Evolutionary conservation across 2,113 vertebrate species (phyloP), one percentile per base, ranked within the genome.

Genomic region (Litocranius walleri): DNA sequence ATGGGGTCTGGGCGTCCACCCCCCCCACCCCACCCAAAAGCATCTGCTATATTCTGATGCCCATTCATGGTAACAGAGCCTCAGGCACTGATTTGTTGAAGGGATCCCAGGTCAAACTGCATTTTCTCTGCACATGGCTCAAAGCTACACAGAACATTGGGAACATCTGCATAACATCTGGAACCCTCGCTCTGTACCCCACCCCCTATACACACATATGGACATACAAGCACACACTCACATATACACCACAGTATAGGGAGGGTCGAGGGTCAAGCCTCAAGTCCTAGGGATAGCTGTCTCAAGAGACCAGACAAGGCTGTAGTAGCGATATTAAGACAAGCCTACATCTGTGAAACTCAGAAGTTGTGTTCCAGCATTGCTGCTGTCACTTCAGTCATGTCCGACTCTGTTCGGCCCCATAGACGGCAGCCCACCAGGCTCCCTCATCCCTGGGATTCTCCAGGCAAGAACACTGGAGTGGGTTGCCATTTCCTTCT

Each of bases 21-120:
- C 27, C 25, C 6, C 6, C 4, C 17, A 21, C 0, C 9, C 5
- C 21, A 13, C 25, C 1, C 0, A 2, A 71, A 0, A 56, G 27
- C 4, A 21, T 62, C 74, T 0, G 5, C 16, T 36, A 0, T 13
- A 14, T 19, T 14, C 3, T 2, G 3, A 48, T 7, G 6, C 13
- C 52, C 25, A 4, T n/a, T 25, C 80, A 29, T 56, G 88, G 50
- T 27, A 81, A 71, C 13, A 12, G 78, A 94, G n/a, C 33, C n/a
- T 23, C n/a, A 36, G 43, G 64, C 57, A 54, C 45, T 15, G 88
- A 81, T 29, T 74, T 84, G n/a, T 88, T 13, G 52, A 16, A 83
- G 61, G 25, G 52, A 45, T 50, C 48, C 40, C n/a, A 27, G 77
- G 77, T 88, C 67, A 71, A 43, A 52, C 43, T 52, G 56, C 14